Percentiles rank a stretch among this genome's conserved stretches.
Evolutionary conservation across 1,140 invertebrate species (phyloP).

Genomic region (Lineus longissimus): DNA sequence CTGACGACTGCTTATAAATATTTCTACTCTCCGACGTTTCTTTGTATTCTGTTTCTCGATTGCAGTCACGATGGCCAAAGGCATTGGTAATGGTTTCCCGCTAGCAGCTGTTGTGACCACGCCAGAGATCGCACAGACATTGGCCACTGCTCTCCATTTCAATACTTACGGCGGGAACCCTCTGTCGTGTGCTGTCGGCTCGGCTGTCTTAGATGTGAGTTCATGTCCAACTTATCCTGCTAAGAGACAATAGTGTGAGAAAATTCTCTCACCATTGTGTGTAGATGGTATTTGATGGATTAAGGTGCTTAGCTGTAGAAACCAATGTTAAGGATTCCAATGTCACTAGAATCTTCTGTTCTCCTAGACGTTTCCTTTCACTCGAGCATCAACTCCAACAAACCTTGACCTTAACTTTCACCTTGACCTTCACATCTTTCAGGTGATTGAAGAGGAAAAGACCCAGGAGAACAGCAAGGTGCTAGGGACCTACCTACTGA

Average conservation of each 20-base stretch:
- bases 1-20: too few species aligned
- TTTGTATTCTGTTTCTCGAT: too few species aligned
- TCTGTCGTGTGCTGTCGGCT: slow-evolving; percentile 78
- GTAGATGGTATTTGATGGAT: background rate
- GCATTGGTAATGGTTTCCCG: slow-evolving; percentile 82
- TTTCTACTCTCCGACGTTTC: too few species aligned
- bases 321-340: too few species aligned
- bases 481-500: slow-evolving; percentile 79
- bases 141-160: slow-evolving; percentile 78
- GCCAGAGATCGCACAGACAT: slow-evolving; percentile 65
- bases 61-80: slow-evolving; percentile 62
- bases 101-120: slow-evolving; percentile 91
- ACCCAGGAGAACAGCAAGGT: slow-evolving; percentile 71
- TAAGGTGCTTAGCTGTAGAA: too few species aligned
- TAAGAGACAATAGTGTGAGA: too few species aligned
- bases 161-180: slow-evolving; percentile 97
- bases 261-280: too few species aligned
- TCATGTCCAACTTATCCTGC: too few species aligned
- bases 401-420: slow-evolving; percentile 22
- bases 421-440: slow-evolving; percentile 23
- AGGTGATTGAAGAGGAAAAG: slow-evolving; percentile 87
- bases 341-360: too few species aligned
- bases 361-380: too few species aligned
- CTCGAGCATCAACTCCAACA: background rate
- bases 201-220: slow-evolving; percentile 80